phyloP scores from a whole-genome alignment of 2,888 invertebrate genomes.

The Dendrolimus houi region DNA sequence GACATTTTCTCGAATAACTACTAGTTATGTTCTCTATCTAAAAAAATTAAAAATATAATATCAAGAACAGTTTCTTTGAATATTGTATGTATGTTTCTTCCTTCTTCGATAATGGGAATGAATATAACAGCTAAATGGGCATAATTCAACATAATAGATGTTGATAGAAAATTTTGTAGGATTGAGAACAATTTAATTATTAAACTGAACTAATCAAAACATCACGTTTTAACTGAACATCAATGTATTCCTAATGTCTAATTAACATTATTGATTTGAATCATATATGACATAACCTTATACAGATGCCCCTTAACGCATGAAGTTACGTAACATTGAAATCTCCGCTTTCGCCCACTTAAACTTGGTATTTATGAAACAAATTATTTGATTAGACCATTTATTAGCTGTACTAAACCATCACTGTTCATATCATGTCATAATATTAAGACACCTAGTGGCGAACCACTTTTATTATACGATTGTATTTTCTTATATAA shows the following conservation, averaged over 20 bases:
- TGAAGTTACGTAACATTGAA: slow-evolving; percentile 20
- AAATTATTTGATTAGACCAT: neutral
- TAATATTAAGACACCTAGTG: slow-evolving; percentile 2
- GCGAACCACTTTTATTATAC: neutral
- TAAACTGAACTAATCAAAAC: too few relatives aligned
- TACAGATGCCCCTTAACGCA: slow-evolving; percentile 9
- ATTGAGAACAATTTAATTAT: too few relatives aligned
- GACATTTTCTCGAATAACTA: too few relatives aligned
- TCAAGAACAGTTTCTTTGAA: too few relatives aligned
- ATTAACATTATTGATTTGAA: slow-evolving; percentile 9
- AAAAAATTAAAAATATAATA: too few relatives aligned
- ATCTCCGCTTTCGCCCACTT: slow-evolving; percentile 25
- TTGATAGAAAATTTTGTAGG: too few relatives aligned
- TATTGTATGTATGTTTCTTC: too few relatives aligned
- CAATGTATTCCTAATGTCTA: slow-evolving; percentile 6
- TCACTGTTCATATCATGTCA: neutral
- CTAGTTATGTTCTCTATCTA: too few relatives aligned
- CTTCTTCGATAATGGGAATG: too few relatives aligned
- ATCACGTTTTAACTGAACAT: too few relatives aligned
- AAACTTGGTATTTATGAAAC: neutral
- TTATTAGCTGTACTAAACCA: neutral
- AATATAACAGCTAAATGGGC: too few relatives aligned
- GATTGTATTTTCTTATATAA: neutral
- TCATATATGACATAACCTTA: slow-evolving; percentile 2
- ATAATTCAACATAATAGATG: too few relatives aligned